A percentile compares a stretch with the other conserved stretches of the same genome.
Evolutionary conservation across 2,113 vertebrate species (phyloP).

Genomic region (Psophia crepitans): DNA sequence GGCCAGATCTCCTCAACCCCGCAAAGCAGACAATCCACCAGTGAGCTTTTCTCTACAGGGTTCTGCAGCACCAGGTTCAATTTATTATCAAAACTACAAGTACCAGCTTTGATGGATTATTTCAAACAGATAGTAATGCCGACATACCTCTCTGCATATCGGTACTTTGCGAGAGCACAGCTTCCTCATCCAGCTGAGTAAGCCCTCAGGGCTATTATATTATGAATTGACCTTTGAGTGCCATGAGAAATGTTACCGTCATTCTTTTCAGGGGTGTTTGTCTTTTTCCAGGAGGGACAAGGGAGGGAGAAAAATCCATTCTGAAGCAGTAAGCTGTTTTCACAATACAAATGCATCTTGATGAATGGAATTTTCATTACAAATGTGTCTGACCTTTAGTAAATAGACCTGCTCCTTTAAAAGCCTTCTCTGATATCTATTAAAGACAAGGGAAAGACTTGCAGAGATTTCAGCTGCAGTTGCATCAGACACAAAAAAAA

Average conservation of each 20-base stretch:
- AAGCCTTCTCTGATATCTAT: neutral
- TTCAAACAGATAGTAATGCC: neutral
- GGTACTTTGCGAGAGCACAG: neutral
- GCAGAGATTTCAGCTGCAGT: neutral
- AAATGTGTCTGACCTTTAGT: conserved; percentile 42
- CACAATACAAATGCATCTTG: neutral
- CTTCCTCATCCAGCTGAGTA: neutral
- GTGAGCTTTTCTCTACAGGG: neutral
- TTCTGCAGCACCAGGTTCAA: neutral
- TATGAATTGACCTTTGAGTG: conserved; percentile 4
- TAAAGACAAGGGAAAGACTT: neutral
- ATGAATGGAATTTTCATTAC: conserved; percentile 50
- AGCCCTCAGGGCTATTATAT: neutral
- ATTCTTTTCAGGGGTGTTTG: neutral
- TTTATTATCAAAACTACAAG: neutral
- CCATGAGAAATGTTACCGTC: neutral
- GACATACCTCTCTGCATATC: neutral
- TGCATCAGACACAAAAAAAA: neutral
- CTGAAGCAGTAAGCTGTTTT: conserved; percentile 1
- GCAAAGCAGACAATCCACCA: neutral
- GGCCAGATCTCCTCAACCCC: neutral
- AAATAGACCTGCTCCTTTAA: conserved; percentile 13
- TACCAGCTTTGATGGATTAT: neutral
- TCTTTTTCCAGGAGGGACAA: neutral
- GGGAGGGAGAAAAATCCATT: neutral